Evolutionary conservation across 2,113 vertebrate species (phyloP).

Genomic region (Oxyruncus cristatus): DNA sequence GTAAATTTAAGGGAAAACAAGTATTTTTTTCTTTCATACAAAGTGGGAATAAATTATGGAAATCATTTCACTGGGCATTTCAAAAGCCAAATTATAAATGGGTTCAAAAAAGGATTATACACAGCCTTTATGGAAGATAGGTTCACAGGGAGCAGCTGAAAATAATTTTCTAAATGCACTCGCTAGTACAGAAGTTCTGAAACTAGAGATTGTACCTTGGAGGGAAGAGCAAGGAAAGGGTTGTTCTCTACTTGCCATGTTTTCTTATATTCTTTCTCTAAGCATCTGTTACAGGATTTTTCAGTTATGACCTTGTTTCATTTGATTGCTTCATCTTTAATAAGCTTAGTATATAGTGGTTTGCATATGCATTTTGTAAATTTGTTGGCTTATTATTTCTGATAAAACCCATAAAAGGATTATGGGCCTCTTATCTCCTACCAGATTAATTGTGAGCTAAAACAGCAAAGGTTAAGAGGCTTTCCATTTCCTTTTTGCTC

Average conservation of each 20-base stretch:
- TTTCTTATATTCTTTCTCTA: not conserved
- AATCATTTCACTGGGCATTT: not conserved
- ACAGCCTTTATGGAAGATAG: not conserved
- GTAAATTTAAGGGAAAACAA: not conserved
- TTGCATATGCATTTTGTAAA: not conserved
- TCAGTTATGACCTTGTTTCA: not conserved
- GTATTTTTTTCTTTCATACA: not conserved
- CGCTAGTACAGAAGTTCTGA: not conserved
- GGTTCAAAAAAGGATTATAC: not conserved
- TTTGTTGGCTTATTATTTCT: constrained; percentile 25
- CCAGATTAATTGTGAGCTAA: constrained; percentile 35
- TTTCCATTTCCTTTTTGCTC: constrained; percentile 7
- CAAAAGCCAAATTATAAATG: not conserved
- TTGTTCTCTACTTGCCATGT: not conserved
- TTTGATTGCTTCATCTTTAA: constrained; percentile 40
- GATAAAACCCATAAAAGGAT: constrained; percentile 40
- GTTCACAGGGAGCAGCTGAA: not conserved
- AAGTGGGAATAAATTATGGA: not conserved
- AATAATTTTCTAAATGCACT: not conserved
- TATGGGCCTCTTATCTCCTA: constrained; percentile 30
- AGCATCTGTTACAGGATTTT: not conserved
- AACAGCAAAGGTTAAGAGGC: constrained; percentile 41
- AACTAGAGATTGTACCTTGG: not conserved
- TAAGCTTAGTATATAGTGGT: constrained; percentile 6
- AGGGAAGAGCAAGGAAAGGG: not conserved